Evolutionary conservation across 2,888 invertebrate genomes (phyloP).

Genomic region (Tiphia femorata): DNA sequence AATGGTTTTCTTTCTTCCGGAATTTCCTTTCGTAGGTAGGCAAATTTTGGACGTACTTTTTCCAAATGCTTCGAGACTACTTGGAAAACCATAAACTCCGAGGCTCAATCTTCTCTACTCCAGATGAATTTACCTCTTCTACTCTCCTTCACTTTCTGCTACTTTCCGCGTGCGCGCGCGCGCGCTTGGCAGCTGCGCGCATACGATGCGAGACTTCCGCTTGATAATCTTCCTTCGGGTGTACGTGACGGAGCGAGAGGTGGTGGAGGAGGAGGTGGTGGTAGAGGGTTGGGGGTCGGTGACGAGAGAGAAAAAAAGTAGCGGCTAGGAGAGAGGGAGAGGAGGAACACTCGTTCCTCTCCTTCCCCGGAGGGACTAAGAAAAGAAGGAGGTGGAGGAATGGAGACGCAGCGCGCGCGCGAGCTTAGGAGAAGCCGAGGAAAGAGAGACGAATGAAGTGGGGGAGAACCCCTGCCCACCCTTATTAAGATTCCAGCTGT

Average conservation of each 20-base stretch:
- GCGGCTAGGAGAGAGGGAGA: slow-evolving; percentile 8
- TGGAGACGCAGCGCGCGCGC: not conserved
- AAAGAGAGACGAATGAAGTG: slow-evolving; percentile 12
- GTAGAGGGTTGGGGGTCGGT: not conserved
- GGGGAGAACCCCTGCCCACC: slow-evolving; percentile 66
- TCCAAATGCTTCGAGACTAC: too few species aligned
- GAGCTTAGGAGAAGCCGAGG: not conserved
- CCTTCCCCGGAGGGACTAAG: not conserved
- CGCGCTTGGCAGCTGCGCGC: slow-evolving; percentile 33
- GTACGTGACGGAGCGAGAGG: slow-evolving; percentile 4
- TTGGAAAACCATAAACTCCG: too few species aligned
- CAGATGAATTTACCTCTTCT: too few species aligned
- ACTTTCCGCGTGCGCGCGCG: too few species aligned
- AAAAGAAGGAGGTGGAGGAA: not conserved
- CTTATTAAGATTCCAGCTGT: slow-evolving; percentile 68
- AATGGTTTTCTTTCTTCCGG: too few species aligned
- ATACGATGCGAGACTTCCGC: slow-evolving; percentile 35
- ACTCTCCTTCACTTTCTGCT: too few species aligned
- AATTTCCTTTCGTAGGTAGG: too few species aligned
- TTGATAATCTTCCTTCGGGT: slow-evolving; percentile 39
- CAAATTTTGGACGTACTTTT: too few species aligned
- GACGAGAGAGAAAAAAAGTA: slow-evolving; percentile 8
- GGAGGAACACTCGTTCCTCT: not conserved
- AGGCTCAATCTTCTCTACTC: too few species aligned
- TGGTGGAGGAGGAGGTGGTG: not conserved